A percentile compares a stretch with the other conserved stretches of the same genome.
Conservation (phyloP, 2,888 invertebrate genomes). For the Synergus japonicus region DNA sequence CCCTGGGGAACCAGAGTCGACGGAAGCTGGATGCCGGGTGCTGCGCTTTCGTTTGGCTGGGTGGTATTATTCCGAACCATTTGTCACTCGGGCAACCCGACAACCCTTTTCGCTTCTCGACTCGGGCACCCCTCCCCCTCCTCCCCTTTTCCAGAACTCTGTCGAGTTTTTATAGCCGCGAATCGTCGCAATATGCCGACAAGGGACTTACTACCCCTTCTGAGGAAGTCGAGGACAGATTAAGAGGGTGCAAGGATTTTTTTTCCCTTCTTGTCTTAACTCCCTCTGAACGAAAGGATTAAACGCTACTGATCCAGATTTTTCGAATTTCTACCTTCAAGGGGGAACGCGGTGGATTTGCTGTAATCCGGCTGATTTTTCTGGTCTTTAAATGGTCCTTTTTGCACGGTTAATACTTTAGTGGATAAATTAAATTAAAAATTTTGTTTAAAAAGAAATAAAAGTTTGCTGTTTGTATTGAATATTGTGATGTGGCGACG, state of each 20-base stretch:
- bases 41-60: constrained; percentile 66
- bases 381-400: neutral
- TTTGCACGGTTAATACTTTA: neutral
- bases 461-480: neutral
- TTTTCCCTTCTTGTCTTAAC: constrained; percentile 56
- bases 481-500: neutral
- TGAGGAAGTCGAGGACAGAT: constrained; percentile 67
- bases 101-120: constrained; percentile 72
- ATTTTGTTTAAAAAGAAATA: neutral
- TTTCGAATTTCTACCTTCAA: constrained; percentile 3
- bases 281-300: constrained; percentile 55
- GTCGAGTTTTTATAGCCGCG: constrained; percentile 75
- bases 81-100: constrained; percentile 74
- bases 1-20: constrained; percentile 53
- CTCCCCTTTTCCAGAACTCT: constrained; percentile 48
- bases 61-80: constrained; percentile 77
- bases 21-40: constrained; percentile 62
- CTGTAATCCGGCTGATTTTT: neutral
- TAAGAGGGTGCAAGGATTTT: constrained; percentile 72
- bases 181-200: constrained; percentile 77
- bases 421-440: neutral
- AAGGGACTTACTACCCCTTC: constrained; percentile 71
- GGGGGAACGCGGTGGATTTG: neutral
- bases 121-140: constrained; percentile 51
- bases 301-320: constrained; percentile 46